Evolutionary conservation across 1,140 invertebrate genomes (phyloP), one percentile per base, ranked within the genome.

Genomic region (Oreohelix idahoensis): DNA sequence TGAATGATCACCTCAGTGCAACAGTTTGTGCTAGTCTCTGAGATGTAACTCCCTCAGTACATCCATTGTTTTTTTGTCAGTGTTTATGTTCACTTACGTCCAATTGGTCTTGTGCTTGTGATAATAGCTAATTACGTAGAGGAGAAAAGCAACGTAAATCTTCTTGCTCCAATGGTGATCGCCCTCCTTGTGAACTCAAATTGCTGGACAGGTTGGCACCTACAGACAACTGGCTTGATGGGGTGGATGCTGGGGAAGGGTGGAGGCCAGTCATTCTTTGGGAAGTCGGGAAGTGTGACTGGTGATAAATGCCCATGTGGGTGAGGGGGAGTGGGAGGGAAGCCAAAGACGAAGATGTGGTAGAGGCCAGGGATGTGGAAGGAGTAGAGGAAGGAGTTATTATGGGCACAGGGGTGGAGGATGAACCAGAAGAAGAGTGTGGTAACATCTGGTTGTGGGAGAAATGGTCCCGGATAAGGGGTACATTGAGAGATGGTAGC

Each of bases 201-300:
- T 82, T 82, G 32, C 80, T 82, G 42, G 86, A 79, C 20, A 78
- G 76, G 45, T 66, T 80, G 42, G 77, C 82, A 13, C 63, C 63
- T 32, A 81, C 79, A 23, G 79, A 78, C 35, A 51, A 23, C 29
- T 63, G 83, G 42, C 77, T 84, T 58, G 84, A 84, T 71, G 84
- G 69, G 69, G 88, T 73, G 81, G 83, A 42, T 80, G 86, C 66
- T 45, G 87, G 32, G 81, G 70, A 58, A n/a, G 80, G 80, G 49
- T 82, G 80, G 35, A 74, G 42, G 26, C 80, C 80, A 13, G 70
- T 45, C 66, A 81, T 81, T 29, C 79, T 39, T 45, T 81, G 79
- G 29, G 79, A 1, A 29, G 38, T 39, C 5, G 66, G 11, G 49
- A 82, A 82, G 71, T 82, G 80, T 39, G 70, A 39, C 49, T 82